A percentile compares a stretch with the other conserved stretches of the same genome.
These are phyloP conservation scores for Drosophila nigricruria DNA, from an alignment of 2,888 invertebrate genomes.

Conservation along the genomic window DNA sequence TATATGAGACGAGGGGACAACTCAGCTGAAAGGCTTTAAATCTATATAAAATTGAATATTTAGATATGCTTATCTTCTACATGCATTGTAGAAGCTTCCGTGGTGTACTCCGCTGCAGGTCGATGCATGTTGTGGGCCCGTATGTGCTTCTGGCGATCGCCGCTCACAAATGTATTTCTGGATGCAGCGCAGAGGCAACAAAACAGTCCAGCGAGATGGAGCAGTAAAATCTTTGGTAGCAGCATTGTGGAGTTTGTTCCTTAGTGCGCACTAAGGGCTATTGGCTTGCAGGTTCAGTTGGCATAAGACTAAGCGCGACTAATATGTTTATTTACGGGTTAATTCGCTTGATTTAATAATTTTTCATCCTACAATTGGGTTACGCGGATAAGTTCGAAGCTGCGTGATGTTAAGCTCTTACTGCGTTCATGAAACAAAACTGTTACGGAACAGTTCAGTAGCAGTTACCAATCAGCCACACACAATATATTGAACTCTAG, in stretches of 20 bases:
- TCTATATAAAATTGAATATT: not conserved
- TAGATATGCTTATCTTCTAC: not conserved
- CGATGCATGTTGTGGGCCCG: constrained; percentile 49
- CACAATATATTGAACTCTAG: not conserved
- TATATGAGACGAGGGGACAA: not conserved
- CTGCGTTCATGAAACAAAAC: not conserved
- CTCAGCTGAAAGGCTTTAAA: not conserved
- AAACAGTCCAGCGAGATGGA: not conserved
- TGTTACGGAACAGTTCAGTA: not conserved
- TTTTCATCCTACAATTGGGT: too few species aligned
- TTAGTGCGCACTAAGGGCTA: not conserved
- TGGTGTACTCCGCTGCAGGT: not conserved
- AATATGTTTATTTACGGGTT: not conserved
- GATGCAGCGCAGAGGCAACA: not conserved
- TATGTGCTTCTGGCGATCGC: constrained; percentile 26
- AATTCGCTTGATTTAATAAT: not conserved
- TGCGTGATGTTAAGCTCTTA: not conserved
- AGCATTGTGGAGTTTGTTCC: not conserved
- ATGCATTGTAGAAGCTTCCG: not conserved
- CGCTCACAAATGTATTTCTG: not conserved
- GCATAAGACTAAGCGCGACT: not conserved
- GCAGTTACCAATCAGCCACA: too few species aligned
- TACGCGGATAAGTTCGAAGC: not conserved
- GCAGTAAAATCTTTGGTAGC: not conserved
- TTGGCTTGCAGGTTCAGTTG: not conserved